Percentiles rank a stretch among this genome's conserved stretches.
Conservation (phyloP, 2,888 invertebrate species). For the Hedya salicella region DNA sequence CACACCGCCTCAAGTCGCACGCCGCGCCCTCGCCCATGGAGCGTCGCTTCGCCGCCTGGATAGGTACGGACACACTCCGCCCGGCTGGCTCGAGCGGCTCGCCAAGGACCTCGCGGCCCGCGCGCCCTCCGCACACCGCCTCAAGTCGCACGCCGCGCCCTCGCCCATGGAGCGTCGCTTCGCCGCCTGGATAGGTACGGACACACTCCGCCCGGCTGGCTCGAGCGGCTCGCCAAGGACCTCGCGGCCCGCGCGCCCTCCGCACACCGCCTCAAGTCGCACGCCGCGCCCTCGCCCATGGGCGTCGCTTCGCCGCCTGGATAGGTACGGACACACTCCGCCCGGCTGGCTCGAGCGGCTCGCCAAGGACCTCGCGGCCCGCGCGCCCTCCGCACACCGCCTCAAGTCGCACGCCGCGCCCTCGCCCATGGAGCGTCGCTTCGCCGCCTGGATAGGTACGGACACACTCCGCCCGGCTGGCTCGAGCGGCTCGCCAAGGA, state of each 20-base stretch:
- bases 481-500: conserved; percentile 88
- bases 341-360: conserved; percentile 88
- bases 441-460: conserved; percentile 98
- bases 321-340: conserved; percentile 88
- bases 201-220: conserved; percentile 92
- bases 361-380: conserved; percentile 60
- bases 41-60: conserved; percentile 97
- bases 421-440: conserved; percentile 93
- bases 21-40: conserved; percentile 98
- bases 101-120: conserved; percentile 81
- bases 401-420: conserved; percentile 97
- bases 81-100: conserved; percentile 97
- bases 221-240: conserved; percentile 87
- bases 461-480: neutral
- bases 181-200: conserved; percentile 97
- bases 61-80: conserved; percentile 89
- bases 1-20: conserved; percentile 96
- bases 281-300: conserved; percentile 94
- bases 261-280: conserved; percentile 96
- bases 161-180: conserved; percentile 97
- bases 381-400: conserved; percentile 96
- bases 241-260: conserved; percentile 89
- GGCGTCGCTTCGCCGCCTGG: conserved; percentile 98
- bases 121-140: conserved; percentile 96
- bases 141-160: conserved; percentile 98